Evolutionary conservation across 2,113 vertebrate species (phyloP).

Genomic region (Podiceps cristatus): DNA sequence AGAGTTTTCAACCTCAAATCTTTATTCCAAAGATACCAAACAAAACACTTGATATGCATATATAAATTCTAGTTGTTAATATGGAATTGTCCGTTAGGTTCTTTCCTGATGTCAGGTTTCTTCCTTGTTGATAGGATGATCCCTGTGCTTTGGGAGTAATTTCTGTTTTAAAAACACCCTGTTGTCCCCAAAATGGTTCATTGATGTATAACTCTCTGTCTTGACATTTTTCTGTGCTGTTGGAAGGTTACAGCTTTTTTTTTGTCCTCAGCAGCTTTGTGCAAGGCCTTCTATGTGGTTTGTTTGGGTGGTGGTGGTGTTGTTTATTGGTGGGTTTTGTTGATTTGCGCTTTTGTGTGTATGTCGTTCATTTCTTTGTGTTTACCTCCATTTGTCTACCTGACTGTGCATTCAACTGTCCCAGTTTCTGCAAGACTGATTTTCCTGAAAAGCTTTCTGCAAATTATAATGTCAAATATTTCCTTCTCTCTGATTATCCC

Average conservation of each 20-base stretch:
- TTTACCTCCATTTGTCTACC: not conserved
- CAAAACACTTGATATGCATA: not conserved
- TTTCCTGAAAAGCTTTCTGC: not conserved
- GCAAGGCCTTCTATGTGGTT: not conserved
- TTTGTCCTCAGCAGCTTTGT: not conserved
- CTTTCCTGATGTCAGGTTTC: not conserved
- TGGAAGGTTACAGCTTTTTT: not conserved
- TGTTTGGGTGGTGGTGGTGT: no score
- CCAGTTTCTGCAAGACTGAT: not conserved
- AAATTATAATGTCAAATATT: not conserved
- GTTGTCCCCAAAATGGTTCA: not conserved
- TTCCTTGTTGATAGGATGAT: not conserved
- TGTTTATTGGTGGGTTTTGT: not conserved
- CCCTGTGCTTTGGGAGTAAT: not conserved
- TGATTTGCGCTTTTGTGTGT: not conserved
- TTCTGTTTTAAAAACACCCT: not conserved
- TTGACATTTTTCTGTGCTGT: not conserved
- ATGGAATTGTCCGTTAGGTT: not conserved
- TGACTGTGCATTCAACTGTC: not conserved
- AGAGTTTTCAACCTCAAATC: not conserved
- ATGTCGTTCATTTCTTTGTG: not conserved
- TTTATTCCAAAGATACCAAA: not conserved
- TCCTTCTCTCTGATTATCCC: not conserved
- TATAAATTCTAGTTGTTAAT: not conserved
- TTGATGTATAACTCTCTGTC: not conserved